Evolutionary conservation across 2,888 invertebrate species (phyloP).

Genomic region (Acleris sparsana): DNA sequence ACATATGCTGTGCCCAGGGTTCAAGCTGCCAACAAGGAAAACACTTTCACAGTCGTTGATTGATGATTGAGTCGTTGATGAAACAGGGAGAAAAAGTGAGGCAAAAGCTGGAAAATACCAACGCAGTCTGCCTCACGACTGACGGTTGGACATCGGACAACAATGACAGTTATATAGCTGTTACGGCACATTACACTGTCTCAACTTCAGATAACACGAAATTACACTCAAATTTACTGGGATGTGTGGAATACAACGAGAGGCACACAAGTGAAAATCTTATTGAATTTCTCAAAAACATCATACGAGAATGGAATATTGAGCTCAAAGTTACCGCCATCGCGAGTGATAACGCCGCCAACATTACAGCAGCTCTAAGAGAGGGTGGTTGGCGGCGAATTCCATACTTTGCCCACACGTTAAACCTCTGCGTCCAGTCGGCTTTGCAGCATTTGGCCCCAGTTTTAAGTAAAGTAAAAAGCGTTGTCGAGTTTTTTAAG

Average conservation of each 20-base stretch:
- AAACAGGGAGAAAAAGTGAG: constrained; percentile 26
- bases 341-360: background rate
- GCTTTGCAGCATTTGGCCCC: too few species aligned
- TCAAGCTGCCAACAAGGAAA: constrained; percentile 36
- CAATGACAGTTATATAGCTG: constrained; percentile 43
- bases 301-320: constrained; percentile 15
- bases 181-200: constrained; percentile 45
- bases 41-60: constrained; percentile 4
- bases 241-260: constrained; percentile 17
- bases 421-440: too few species aligned
- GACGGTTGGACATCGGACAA: constrained; percentile 30
- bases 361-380: too few species aligned
- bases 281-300: constrained; percentile 7
- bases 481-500: too few species aligned
- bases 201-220: background rate
- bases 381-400: too few species aligned
- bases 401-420: too few species aligned
- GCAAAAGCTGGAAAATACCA: constrained; percentile 4
- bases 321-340: constrained; percentile 41
- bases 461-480: too few species aligned
- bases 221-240: constrained; percentile 11
- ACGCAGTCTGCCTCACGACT: constrained; percentile 22
- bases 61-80: too few species aligned
- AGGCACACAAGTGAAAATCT: constrained; percentile 23
- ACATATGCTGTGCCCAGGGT: constrained; percentile 29